Evolutionary conservation across 2,113 vertebrate genomes (phyloP).

Genomic region (Fregetta grallaria): DNA sequence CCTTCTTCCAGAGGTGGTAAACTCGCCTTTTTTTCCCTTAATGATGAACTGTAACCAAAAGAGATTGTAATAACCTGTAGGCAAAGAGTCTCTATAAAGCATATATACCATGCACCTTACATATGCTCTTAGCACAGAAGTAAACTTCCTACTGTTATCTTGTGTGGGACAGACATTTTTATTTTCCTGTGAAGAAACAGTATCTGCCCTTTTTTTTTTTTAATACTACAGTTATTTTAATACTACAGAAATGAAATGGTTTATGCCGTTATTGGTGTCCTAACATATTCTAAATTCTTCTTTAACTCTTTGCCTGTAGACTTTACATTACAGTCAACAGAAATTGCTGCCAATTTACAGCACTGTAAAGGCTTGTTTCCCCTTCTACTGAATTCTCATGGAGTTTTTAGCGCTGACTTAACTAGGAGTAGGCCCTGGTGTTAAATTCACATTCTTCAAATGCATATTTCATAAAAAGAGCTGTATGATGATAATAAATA

Average conservation of each 20-base stretch:
- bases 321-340: neutral
- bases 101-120: fast-evolving
- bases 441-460: neutral
- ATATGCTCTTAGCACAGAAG: neutral
- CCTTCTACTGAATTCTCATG: neutral
- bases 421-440: neutral
- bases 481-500: neutral
- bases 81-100: neutral
- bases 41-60: neutral
- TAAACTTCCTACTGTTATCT: neutral
- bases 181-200: neutral
- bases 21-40: no score
- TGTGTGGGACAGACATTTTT: neutral
- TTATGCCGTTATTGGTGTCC: neutral
- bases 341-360: neutral
- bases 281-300: neutral
- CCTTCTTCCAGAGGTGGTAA: no score
- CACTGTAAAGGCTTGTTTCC: neutral
- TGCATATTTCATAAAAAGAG: neutral
- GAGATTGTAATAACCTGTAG: neutral
- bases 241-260: neutral
- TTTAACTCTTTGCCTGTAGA: neutral
- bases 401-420: neutral
- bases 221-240: neutral
- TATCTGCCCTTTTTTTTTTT: neutral